These are phyloP conservation scores for Oeneis ivallda DNA, from an alignment of 2,888 invertebrate species.

Conservation along the genomic window DNA sequence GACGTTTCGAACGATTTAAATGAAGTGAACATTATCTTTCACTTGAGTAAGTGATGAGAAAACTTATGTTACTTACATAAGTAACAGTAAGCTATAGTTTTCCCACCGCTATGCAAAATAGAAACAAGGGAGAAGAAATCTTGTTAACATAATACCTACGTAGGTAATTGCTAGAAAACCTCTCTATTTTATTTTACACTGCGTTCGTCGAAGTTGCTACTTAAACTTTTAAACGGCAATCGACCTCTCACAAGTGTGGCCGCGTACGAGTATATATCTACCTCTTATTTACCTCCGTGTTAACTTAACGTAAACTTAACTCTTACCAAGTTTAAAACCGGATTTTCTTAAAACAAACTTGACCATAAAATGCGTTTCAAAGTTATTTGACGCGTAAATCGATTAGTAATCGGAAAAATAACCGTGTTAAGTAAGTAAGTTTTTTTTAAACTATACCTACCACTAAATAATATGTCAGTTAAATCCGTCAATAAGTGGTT, in stretches of 20 bases:
- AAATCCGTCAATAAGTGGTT: too few species aligned
- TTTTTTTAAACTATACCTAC: too few species aligned
- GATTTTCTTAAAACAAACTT: not conserved
- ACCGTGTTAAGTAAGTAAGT: not conserved
- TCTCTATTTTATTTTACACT: slow-evolving; percentile 27
- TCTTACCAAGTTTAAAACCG: not conserved
- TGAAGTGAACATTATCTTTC: too few species aligned
- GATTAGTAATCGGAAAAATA: not conserved
- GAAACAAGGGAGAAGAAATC: slow-evolving; percentile 8
- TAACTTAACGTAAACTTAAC: not conserved
- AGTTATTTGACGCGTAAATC: not conserved
- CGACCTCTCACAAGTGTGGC: slow-evolving; percentile 30
- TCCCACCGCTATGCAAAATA: not conserved
- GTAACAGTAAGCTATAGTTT: not conserved
- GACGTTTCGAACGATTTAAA: too few species aligned
- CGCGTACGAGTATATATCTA: slow-evolving; percentile 19
- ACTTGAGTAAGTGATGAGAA: too few species aligned
- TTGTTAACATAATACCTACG: not conserved
- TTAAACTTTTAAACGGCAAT: slow-evolving; percentile 37
- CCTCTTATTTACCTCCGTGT: not conserved
- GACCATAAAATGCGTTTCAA: not conserved
- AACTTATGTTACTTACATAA: too few species aligned
- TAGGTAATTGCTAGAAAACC: not conserved
- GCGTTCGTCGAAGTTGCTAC: slow-evolving; percentile 19
- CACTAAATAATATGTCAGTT: too few species aligned